Evolutionary conservation across 2,888 invertebrate species (phyloP).

Genomic region (Drosophila silvestris): DNA sequence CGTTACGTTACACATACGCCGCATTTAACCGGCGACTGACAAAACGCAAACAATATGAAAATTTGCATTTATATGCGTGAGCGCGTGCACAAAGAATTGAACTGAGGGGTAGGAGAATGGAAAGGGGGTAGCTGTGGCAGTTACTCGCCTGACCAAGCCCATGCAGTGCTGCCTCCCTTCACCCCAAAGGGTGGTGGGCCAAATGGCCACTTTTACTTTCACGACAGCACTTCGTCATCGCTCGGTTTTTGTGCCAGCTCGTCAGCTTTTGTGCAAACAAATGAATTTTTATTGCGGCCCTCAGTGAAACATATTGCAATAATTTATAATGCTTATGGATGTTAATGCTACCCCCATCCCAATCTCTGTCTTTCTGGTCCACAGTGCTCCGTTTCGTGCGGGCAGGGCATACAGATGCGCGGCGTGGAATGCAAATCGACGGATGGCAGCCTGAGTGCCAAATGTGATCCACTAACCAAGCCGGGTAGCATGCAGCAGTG

Average conservation of each 20-base stretch:
- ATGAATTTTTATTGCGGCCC: slow-evolving; percentile 64
- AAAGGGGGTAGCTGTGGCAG: not conserved
- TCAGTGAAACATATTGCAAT: slow-evolving; percentile 71
- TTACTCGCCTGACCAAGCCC: not conserved
- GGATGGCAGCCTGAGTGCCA: slow-evolving; percentile 86
- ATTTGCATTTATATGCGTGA: slow-evolving; percentile 70
- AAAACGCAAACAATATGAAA: slow-evolving; percentile 63
- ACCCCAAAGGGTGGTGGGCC: not conserved
- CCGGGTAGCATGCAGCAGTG: slow-evolving; percentile 91
- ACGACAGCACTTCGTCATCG: slow-evolving; percentile 59
- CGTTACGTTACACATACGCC: slow-evolving; percentile 63
- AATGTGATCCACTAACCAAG: slow-evolving; percentile 89
- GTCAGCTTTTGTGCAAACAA: slow-evolving; percentile 70
- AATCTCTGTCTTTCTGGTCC: not conserved
- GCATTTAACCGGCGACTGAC: slow-evolving; percentile 47
- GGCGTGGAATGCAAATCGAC: slow-evolving; percentile 92
- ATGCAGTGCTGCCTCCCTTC: not conserved
- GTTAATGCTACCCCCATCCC: slow-evolving; percentile 1
- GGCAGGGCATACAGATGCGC: slow-evolving; percentile 93
- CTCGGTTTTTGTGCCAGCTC: slow-evolving; percentile 13
- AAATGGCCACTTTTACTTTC: slow-evolving; percentile 7
- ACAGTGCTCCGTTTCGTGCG: slow-evolving; percentile 97
- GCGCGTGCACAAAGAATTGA: slow-evolving; percentile 45
- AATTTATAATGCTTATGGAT: slow-evolving; percentile 73
- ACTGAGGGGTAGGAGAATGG: not conserved